Evolutionary conservation across 2,888 invertebrate genomes (phyloP), one percentile per base, ranked within the genome.

Genomic region (Monoplex corrugatus): DNA sequence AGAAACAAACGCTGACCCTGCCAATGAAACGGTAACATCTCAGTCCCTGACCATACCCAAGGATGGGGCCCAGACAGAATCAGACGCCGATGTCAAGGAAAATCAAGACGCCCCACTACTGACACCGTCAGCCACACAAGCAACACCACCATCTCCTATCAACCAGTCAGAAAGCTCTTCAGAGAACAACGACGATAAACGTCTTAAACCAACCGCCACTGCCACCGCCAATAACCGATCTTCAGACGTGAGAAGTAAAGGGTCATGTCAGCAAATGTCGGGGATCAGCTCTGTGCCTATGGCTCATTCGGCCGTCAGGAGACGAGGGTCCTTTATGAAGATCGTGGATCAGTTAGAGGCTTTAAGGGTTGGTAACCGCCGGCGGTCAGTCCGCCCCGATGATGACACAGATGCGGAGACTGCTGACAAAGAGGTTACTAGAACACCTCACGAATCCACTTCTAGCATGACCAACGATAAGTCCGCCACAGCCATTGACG

Each of bases 311-410:
- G 28, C 43, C 40, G 23, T 35, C 45, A 50, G n/a, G 16, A 57
- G 84, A 8, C 50, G 84, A 13, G 84, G 84, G 19, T 84, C 84
- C 32, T 84, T 84, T 57, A 84, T 84, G 84, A 84, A 84, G 32
- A 84, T 84, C 50, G 84, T 50, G 84, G 84, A 84, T 10, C 45
- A 84, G 50, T 57, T 84, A 38, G 84, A 84, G 5, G 84, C 84
- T 23, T 8, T 84, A 8, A 2, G 43, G 23, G 84, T 28, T 2
- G 78, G 84, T 16, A 38, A 2, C 50, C 84, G 84, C 35, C 50
- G 57, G 38, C n/a, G 44, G 57, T 32, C 35, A 32, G 43, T 23
- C 57, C 78, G 84, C 0, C 3, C 28, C 10, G 84, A 50, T 19
- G 57, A 57, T 23, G 84, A 57, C 23, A 23, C 44, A 8, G 84